phyloP scores from a whole-genome alignment of 2,797 vertebrate genomes.

The Crenichthys baileyi region DNA sequence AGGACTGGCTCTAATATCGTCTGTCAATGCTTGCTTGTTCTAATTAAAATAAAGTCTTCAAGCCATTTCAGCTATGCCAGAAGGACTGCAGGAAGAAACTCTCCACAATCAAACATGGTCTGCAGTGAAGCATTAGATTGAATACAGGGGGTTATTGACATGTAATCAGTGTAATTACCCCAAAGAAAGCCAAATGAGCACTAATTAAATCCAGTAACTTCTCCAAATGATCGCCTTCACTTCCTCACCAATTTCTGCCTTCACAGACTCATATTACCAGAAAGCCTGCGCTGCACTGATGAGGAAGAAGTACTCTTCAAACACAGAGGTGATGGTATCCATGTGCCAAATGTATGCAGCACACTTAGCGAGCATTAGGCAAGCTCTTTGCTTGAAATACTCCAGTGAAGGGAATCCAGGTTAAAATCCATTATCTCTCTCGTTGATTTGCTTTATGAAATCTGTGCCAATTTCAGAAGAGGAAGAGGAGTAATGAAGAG shows the following conservation, averaged over 20 bases:
- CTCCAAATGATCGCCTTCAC: constrained; percentile 57
- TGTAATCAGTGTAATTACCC: constrained; percentile 64
- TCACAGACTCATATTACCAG: constrained; percentile 30
- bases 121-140: constrained; percentile 33
- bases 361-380: constrained; percentile 38
- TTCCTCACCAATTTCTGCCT: constrained; percentile 37
- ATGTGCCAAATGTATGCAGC: constrained; percentile 19
- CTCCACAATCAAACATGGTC: constrained; percentile 28
- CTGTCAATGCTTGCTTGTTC: neutral
- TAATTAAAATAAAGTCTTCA: constrained; percentile 15
- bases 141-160: constrained; percentile 58
- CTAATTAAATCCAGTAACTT: constrained; percentile 49
- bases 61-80: constrained; percentile 16
- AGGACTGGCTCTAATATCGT: neutral
- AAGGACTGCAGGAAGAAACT: constrained; percentile 5
- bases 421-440: constrained; percentile 49
- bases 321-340: constrained; percentile 23
- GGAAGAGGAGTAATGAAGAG: constrained; percentile 21
- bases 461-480: constrained; percentile 30
- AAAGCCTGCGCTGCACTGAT: constrained; percentile 31
- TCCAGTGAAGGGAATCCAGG: constrained; percentile 45
- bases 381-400: constrained; percentile 28
- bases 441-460: constrained; percentile 48
- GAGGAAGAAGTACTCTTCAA: constrained; percentile 40
- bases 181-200: constrained; percentile 55